phyloP scores from a whole-genome alignment of 2,797 vertebrate genomes.

The Dendrocincla fuliginosa region DNA sequence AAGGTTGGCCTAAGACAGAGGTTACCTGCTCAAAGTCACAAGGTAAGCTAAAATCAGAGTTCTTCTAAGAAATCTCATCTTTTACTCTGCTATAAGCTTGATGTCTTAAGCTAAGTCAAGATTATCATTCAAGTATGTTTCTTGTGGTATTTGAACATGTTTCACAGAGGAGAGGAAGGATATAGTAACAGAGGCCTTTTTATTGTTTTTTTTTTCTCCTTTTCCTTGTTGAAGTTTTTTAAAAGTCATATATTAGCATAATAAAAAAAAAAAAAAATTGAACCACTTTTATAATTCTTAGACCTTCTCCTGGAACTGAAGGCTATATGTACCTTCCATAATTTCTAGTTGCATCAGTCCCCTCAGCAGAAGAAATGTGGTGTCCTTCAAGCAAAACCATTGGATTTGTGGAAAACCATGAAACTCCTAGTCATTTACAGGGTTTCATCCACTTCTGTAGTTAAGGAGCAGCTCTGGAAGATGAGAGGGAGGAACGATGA shows the following conservation, averaged over 20 bases:
- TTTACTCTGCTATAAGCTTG: no score
- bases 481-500: rapidly evolving
- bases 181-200: background rate
- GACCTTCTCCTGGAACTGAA: background rate
- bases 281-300: background rate
- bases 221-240: background rate
- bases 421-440: background rate
- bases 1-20: background rate
- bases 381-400: background rate
- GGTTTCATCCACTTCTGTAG: background rate
- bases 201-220: background rate
- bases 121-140: no score
- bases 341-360: background rate
- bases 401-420: background rate
- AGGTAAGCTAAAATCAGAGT: background rate
- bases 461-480: background rate
- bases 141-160: no score
- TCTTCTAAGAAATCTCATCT: no score
- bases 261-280: background rate
- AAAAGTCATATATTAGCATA: background rate
- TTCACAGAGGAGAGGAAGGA: background rate
- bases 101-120: no score
- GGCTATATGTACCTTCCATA: background rate
- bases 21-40: background rate
- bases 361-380: background rate